A percentile compares a stretch with the other conserved stretches of the same genome.
phyloP scores from a whole-genome alignment of 2,888 invertebrate species.

The Chironomus riparius region DNA sequence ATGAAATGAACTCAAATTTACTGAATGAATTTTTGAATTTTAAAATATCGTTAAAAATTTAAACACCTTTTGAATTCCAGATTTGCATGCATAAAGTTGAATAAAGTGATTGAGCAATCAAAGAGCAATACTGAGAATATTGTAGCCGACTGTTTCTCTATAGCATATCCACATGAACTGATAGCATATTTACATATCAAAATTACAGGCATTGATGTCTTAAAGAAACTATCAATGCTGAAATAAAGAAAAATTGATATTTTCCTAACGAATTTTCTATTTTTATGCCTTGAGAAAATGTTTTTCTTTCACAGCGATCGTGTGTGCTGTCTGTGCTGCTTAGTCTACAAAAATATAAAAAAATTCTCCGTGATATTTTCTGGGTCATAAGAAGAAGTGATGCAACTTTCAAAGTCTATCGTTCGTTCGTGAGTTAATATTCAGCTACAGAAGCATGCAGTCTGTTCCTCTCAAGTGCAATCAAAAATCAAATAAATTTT shows the following conservation, averaged over 20 bases:
- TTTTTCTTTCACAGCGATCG: neutral
- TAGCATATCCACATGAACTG: neutral
- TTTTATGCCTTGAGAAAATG: neutral
- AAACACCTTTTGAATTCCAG: neutral
- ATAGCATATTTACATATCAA: neutral
- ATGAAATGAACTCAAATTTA: no score
- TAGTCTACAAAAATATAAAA: neutral
- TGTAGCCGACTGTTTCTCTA: neutral
- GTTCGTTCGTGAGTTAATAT: neutral
- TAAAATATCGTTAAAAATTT: no score
- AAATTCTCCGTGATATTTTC: neutral
- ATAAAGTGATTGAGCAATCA: neutral
- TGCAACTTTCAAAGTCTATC: neutral
- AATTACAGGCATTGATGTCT: neutral
- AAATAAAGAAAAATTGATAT: neutral
- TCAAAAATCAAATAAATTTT: neutral
- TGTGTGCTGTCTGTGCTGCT: no score
- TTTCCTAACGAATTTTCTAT: neutral
- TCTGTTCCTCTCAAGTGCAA: neutral
- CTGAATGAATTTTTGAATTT: no score
- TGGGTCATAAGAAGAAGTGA: neutral
- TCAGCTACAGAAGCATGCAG: neutral
- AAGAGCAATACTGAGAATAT: neutral
- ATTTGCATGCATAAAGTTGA: neutral
- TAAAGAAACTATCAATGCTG: neutral